Conservation (phyloP, 2,113 vertebrate species). For the Orientallactaga bullata region DNA sequence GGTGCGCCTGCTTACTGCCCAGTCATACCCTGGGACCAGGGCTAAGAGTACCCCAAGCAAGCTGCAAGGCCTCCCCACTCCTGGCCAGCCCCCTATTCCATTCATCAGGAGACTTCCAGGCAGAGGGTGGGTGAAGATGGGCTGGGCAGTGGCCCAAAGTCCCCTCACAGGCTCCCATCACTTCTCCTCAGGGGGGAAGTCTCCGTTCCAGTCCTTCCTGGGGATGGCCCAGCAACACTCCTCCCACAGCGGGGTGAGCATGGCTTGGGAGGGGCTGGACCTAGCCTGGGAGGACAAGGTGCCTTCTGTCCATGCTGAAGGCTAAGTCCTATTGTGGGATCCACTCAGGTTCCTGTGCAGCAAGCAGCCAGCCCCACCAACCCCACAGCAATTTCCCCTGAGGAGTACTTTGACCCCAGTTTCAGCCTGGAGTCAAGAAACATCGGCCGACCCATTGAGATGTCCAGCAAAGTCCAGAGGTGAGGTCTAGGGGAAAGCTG, state of each 20-base stretch:
- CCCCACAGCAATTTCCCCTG: constrained; percentile 93
- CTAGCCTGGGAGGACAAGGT: not conserved
- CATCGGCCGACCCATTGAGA: constrained; percentile 95
- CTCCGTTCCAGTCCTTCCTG: constrained; percentile 97
- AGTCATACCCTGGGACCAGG: not conserved
- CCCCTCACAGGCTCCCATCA: not conserved
- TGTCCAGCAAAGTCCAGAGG: constrained; percentile 99
- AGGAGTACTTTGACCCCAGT: constrained; percentile 96
- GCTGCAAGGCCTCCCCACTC: not conserved
- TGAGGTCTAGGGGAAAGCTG: constrained; percentile 79
- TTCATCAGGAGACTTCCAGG: not conserved
- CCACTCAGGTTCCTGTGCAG: constrained; percentile 90
- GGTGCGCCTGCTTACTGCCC: constrained; percentile 47
- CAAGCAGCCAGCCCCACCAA: constrained; percentile 95
- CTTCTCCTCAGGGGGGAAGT: constrained; percentile 91
- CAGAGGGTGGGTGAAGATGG: not conserved
- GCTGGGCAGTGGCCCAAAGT: not conserved
- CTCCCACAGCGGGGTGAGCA: constrained; percentile 93
- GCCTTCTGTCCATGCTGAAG: rapidly evolving
- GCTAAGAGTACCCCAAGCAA: not conserved
- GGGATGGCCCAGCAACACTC: constrained; percentile 97
- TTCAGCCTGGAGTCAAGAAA: constrained; percentile 91
- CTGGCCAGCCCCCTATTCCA: not conserved
- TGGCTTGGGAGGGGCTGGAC: rapidly evolving
- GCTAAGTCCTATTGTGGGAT: not conserved